These are phyloP conservation scores for Cylloceria caligata DNA, from an alignment of 2,888 invertebrate species.

Conservation along the genomic window DNA sequence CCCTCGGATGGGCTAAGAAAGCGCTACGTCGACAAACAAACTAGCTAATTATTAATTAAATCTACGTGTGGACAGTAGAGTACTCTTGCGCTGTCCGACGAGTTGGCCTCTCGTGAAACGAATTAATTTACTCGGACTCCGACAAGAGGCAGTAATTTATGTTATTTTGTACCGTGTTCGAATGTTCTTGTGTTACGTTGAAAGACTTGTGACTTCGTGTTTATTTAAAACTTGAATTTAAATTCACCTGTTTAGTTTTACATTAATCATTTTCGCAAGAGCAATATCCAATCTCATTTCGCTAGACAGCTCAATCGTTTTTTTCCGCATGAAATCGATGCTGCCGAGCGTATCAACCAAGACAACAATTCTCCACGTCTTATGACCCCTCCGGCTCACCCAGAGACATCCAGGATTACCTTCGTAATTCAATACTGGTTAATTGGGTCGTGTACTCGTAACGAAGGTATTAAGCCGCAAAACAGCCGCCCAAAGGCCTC, in stretches of 20 bases:
- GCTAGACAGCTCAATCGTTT: neutral
- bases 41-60: constrained; percentile 73
- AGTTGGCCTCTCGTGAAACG: constrained; percentile 22
- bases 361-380: constrained; percentile 69
- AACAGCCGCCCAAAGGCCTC: constrained; percentile 59
- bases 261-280: neutral
- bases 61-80: constrained; percentile 60
- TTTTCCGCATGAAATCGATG: neutral
- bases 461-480: constrained; percentile 74
- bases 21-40: constrained; percentile 68
- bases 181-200: too few species aligned
- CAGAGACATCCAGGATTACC: constrained; percentile 72
- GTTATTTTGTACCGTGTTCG: too few species aligned
- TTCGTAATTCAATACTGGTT: constrained; percentile 77
- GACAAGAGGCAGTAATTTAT: neutral
- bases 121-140: constrained; percentile 44
- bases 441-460: constrained; percentile 76
- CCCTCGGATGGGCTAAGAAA: constrained; percentile 67
- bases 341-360: constrained; percentile 16
- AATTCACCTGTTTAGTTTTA: neutral
- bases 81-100: constrained; percentile 41
- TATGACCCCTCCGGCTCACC: constrained; percentile 16
- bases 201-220: neutral
- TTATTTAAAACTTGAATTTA: neutral
- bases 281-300: neutral